These are phyloP conservation scores for Eulithis testata DNA, from an alignment of 2,888 invertebrate species.

Conservation along the genomic window DNA sequence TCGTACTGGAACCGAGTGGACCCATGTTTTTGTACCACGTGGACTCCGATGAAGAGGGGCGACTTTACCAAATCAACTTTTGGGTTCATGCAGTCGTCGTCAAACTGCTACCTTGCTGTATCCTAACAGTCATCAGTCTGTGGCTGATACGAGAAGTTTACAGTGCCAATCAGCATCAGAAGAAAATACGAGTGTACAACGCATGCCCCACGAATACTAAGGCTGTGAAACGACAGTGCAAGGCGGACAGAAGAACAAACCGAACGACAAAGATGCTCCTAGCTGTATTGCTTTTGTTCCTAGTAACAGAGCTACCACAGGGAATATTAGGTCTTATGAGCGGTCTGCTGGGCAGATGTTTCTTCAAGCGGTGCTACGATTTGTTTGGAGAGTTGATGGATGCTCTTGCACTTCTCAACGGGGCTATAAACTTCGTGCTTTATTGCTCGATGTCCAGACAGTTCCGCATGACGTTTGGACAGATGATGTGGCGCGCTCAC, in stretches of 20 bases:
- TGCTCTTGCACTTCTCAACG: constrained; percentile 94
- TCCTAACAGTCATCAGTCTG: constrained; percentile 89
- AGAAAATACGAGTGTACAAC: constrained; percentile 81
- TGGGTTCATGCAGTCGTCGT: constrained; percentile 93
- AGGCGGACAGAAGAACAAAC: constrained; percentile 83
- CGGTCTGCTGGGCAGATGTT: constrained; percentile 84
- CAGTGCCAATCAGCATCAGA: constrained; percentile 88
- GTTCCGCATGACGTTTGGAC: constrained; percentile 87
- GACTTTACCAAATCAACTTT: constrained; percentile 89
- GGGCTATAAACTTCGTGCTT: constrained; percentile 96
- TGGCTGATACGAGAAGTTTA: constrained; percentile 90
- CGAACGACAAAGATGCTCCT: constrained; percentile 95
- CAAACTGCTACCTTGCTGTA: constrained; percentile 91
- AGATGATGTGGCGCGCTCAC: constrained; percentile 77
- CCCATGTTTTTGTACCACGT: constrained; percentile 78
- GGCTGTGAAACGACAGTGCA: constrained; percentile 68
- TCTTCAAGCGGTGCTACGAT: constrained; percentile 92
- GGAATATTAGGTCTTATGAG: constrained; percentile 84
- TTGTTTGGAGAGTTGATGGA: constrained; percentile 95
- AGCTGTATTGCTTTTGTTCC: constrained; percentile 93
- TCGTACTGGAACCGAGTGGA: constrained; percentile 79
- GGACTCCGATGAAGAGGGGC: constrained; percentile 84
- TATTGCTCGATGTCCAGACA: constrained; percentile 98
- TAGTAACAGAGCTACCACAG: constrained; percentile 95
- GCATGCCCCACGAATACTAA: constrained; percentile 73